A percentile compares a stretch with the other conserved stretches of the same genome.
Evolutionary conservation across 2,888 invertebrate species (phyloP).

Genomic region (Phengaris arion): DNA sequence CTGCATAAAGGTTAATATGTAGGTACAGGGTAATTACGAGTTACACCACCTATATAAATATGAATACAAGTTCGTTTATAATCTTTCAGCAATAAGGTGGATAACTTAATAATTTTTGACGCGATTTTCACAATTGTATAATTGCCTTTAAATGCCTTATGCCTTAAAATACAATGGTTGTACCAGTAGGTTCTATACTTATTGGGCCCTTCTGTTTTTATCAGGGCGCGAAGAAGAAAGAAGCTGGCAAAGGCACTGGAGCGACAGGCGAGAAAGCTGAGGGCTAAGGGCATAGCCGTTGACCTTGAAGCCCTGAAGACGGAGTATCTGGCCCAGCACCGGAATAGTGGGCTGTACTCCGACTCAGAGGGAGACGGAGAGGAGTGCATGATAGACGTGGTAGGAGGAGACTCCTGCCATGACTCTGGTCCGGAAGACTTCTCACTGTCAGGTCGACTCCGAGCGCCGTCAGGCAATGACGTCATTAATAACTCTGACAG

Average conservation of each 20-base stretch:
- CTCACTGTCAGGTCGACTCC: slow-evolving; percentile 78
- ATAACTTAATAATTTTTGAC: too few species aligned
- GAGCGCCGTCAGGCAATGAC: slow-evolving; percentile 79
- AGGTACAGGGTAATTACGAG: too few species aligned
- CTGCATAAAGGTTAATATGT: too few species aligned
- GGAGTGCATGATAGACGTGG: slow-evolving; percentile 90
- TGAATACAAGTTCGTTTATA: too few species aligned
- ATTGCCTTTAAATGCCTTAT: too few species aligned
- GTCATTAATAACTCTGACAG: slow-evolving; percentile 81
- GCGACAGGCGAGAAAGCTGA: slow-evolving; percentile 93
- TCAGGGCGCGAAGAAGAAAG: slow-evolving; percentile 91
- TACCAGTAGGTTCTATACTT: slow-evolving; percentile 72
- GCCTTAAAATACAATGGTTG: slow-evolving; percentile 28
- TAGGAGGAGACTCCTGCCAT: slow-evolving; percentile 88
- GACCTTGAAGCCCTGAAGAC: slow-evolving; percentile 91
- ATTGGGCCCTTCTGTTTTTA: slow-evolving; percentile 72
- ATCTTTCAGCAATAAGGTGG: too few species aligned
- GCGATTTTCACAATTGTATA: too few species aligned
- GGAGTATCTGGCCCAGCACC: slow-evolving; percentile 90
- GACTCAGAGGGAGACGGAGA: slow-evolving; percentile 82
- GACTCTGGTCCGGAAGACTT: slow-evolving; percentile 83
- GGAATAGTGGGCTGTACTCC: slow-evolving; percentile 80
- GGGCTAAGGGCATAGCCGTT: slow-evolving; percentile 93
- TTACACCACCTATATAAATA: too few species aligned
- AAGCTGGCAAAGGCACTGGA: slow-evolving; percentile 95